Evolutionary conservation across 2,113 vertebrate genomes (phyloP).

Genomic region (Callionymus lyra): DNA sequence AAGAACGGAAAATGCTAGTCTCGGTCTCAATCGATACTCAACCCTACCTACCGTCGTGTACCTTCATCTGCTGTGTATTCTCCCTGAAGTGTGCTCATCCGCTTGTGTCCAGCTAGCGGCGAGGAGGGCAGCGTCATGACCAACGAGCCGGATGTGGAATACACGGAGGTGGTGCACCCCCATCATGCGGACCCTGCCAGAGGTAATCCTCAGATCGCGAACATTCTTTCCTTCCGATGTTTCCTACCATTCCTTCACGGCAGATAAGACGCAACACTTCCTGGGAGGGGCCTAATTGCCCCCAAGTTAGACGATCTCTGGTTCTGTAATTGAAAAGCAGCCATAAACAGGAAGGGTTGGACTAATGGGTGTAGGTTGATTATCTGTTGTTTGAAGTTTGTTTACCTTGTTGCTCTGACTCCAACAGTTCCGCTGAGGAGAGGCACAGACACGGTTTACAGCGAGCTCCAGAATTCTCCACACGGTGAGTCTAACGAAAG

Average conservation of each 20-base stretch:
- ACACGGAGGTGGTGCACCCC: constrained; percentile 67
- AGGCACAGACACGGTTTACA: constrained; percentile 71
- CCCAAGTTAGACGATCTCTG: constrained; percentile 40
- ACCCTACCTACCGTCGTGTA: too few relatives aligned
- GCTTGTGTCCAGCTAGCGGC: constrained; percentile 25
- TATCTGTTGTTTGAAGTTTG: constrained; percentile 11
- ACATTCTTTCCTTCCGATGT: not conserved
- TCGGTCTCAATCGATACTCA: too few relatives aligned
- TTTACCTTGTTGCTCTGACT: not conserved
- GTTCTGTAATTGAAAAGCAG: constrained; percentile 22
- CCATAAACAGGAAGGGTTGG: constrained; percentile 67
- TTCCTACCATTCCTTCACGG: constrained; percentile 26
- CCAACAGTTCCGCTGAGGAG: constrained; percentile 54
- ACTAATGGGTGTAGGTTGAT: constrained; percentile 19
- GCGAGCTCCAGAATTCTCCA: constrained; percentile 60
- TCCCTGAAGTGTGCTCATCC: too few relatives aligned
- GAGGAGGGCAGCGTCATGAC: constrained; percentile 41
- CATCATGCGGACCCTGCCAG: constrained; percentile 30
- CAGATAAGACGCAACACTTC: constrained; percentile 42
- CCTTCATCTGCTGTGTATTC: too few relatives aligned
- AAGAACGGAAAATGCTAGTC: too few relatives aligned
- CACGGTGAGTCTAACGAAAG: constrained; percentile 54
- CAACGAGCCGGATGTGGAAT: constrained; percentile 59
- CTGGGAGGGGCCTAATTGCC: constrained; percentile 60
- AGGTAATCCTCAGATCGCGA: constrained; percentile 31